Conservation (phyloP, 2,797 vertebrate genomes). For the Gambelia wislizenii region DNA sequence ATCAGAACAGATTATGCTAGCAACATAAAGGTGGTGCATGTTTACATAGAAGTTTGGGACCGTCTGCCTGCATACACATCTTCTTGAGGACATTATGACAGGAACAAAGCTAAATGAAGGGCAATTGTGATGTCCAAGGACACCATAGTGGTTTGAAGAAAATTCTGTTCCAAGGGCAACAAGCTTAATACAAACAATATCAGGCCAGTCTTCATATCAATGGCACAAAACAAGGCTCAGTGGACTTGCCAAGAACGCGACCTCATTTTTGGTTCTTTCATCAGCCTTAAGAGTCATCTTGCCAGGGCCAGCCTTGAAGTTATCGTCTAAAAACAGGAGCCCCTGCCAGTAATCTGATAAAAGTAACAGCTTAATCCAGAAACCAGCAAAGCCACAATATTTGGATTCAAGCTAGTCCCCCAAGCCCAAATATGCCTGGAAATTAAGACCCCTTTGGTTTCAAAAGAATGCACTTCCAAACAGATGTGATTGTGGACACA, state of each 20-base stretch:
- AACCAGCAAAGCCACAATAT: conserved; percentile 18
- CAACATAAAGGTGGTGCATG: background rate
- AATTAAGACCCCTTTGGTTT: conserved; percentile 1
- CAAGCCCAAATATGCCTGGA: conserved; percentile 30
- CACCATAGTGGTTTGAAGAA: conserved; percentile 55
- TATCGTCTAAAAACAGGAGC: conserved; percentile 24
- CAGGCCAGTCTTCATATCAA: conserved; percentile 55
- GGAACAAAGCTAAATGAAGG: conserved; percentile 30
- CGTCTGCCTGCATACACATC: background rate
- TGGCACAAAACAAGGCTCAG: conserved; percentile 48
- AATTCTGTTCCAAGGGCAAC: conserved; percentile 60
- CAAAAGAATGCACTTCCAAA: conserved; percentile 19
- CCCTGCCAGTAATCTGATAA: conserved; percentile 24
- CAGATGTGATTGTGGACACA: background rate
- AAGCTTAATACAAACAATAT: conserved; percentile 54
- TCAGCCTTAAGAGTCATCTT: conserved; percentile 33
- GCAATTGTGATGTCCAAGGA: conserved; percentile 50
- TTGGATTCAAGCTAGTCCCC: conserved; percentile 4
- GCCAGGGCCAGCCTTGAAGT: conserved; percentile 28
- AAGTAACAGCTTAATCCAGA: conserved; percentile 20
- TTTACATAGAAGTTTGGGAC: background rate
- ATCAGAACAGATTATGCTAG: background rate
- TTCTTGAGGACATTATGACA: conserved; percentile 18
- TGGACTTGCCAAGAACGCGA: conserved; percentile 55
- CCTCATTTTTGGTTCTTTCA: conserved; percentile 48